Evolutionary conservation across 1,140 invertebrate species (phyloP).

Genomic region (Zeugodacus cucurbitae): DNA sequence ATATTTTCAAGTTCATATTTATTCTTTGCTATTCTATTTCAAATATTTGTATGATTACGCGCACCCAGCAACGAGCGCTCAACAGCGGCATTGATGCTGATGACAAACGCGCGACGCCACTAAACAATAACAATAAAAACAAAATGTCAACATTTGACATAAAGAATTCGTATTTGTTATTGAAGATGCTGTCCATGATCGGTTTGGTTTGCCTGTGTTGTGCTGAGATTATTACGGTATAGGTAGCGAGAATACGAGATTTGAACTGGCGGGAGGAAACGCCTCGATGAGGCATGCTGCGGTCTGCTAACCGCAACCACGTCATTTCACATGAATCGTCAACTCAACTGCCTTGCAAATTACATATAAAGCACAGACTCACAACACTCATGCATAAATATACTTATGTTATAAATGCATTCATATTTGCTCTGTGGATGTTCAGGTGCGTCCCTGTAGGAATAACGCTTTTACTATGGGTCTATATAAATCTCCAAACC

Average conservation of each 20-base stretch:
- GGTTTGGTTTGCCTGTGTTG: not conserved
- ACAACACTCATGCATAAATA: not conserved
- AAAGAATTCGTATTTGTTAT: not conserved
- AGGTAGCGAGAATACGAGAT: not conserved
- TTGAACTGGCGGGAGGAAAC: not conserved
- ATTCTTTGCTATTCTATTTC: constrained; percentile 6
- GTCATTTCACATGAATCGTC: not conserved
- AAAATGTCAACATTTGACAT: not conserved
- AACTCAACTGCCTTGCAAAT: not conserved
- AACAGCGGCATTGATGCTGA: not conserved
- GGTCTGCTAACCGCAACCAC: not conserved
- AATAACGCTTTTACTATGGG: not conserved
- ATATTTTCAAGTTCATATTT: not conserved
- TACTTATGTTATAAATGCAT: not conserved
- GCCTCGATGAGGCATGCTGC: not conserved
- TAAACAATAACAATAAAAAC: not conserved
- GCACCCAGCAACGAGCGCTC: not conserved
- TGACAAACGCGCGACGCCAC: not conserved
- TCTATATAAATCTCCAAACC: too few relatives aligned
- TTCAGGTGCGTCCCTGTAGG: not conserved
- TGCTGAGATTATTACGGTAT: not conserved
- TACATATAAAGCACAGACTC: not conserved
- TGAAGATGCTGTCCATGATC: not conserved
- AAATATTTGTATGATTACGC: constrained; percentile 15
- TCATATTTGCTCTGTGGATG: too few relatives aligned